phyloP scores from a whole-genome alignment of 2,797 vertebrate species.

The Gila robusta region DNA sequence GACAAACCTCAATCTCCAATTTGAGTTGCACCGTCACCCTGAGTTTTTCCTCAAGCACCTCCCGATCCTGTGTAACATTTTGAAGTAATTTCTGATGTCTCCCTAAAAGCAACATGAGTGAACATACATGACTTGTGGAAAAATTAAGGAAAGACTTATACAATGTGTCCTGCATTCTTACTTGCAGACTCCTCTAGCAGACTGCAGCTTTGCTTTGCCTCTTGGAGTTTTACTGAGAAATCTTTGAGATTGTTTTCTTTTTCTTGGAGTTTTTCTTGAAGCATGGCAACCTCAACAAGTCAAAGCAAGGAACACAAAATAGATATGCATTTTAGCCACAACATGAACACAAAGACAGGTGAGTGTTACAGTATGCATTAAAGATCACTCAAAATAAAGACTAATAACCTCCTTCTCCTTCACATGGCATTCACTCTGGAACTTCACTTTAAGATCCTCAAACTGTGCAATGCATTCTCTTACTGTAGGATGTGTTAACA shows the following conservation, averaged over 20 bases:
- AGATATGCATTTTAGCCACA: not conserved
- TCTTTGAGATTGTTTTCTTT: slow-evolving; percentile 81
- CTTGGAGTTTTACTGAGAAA: slow-evolving; percentile 77
- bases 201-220: slow-evolving; percentile 76
- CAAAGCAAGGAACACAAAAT: slow-evolving; percentile 28
- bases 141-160: not conserved
- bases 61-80: slow-evolving; percentile 76
- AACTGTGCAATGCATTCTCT: slow-evolving; percentile 84
- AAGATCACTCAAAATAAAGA: not conserved
- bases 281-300: slow-evolving; percentile 77
- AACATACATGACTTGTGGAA: not conserved
- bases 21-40: slow-evolving; percentile 75
- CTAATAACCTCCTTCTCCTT: slow-evolving; percentile 89
- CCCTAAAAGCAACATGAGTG: slow-evolving; percentile 71
- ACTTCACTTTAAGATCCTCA: slow-evolving; percentile 82
- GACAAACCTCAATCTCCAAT: slow-evolving; percentile 81
- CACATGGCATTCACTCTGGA: slow-evolving; percentile 76
- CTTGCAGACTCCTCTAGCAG: slow-evolving; percentile 82
- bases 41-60: slow-evolving; percentile 81
- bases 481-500: slow-evolving; percentile 75
- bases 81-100: slow-evolving; percentile 78
- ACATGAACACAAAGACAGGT: not conserved
- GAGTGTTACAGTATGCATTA: not conserved
- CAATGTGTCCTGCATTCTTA: slow-evolving; percentile 67
- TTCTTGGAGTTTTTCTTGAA: slow-evolving; percentile 77